These are phyloP conservation scores for Clitarchus hookeri DNA, from an alignment of 2,888 invertebrate species.

Conservation along the genomic window DNA sequence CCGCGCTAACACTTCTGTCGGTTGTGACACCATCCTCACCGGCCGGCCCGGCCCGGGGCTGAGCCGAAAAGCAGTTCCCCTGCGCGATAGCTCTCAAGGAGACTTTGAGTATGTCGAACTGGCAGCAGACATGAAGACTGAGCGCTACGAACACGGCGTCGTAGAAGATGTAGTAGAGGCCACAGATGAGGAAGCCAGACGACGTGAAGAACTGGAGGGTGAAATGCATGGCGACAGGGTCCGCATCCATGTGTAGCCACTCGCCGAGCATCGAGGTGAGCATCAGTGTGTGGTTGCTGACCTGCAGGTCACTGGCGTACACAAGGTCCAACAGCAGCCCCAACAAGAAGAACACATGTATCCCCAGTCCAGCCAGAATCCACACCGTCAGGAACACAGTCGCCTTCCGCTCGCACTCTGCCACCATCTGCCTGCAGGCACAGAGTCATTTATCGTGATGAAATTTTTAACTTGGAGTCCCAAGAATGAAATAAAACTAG, in stretches of 20 bases:
- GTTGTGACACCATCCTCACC: not conserved
- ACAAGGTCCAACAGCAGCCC: not conserved
- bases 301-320: not conserved
- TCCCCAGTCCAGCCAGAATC: not conserved
- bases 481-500: too few relatives aligned
- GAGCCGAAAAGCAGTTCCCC: too few relatives aligned
- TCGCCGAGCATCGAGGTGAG: not conserved
- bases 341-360: not conserved
- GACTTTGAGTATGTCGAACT: not conserved
- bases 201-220: not conserved
- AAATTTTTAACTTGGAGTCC: too few relatives aligned
- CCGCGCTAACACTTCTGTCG: not conserved
- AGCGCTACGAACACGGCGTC: not conserved
- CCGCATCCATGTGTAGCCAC: too few relatives aligned
- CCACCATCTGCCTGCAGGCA: not conserved
- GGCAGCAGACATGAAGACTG: not conserved
- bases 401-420: not conserved
- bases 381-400: not conserved
- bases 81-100: not conserved
- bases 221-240: not conserved
- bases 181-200: not conserved
- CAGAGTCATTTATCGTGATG: too few relatives aligned
- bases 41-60: not conserved
- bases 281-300: not conserved
- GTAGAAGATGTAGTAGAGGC: not conserved